A percentile compares a stretch with the other conserved stretches of the same genome.
These are phyloP conservation scores for Pluvialis apricaria DNA, from an alignment of 2,113 vertebrate species.

Conservation along the genomic window DNA sequence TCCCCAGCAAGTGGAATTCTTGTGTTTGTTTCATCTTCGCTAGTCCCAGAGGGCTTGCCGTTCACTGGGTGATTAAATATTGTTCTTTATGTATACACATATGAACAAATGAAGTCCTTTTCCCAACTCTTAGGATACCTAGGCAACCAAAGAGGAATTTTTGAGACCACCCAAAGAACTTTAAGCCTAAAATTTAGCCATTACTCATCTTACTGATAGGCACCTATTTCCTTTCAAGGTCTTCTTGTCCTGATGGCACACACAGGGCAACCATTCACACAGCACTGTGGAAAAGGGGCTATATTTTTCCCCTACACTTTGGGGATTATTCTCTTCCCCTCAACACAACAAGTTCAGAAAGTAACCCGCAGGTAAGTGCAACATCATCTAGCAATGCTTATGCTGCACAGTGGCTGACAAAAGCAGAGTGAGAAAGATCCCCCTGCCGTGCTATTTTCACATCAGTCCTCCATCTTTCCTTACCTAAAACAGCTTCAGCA, in stretches of 20 bases:
- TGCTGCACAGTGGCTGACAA: background rate
- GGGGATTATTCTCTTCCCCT: background rate
- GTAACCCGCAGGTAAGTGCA: background rate
- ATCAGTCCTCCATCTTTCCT: background rate
- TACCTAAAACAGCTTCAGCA: background rate
- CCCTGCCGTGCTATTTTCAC: background rate
- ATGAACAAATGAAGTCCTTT: background rate
- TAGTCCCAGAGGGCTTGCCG: background rate
- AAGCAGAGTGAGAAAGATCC: background rate
- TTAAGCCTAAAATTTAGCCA: background rate
- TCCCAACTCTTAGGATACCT: background rate
- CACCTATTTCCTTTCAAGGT: background rate
- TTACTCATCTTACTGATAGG: background rate
- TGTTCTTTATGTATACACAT: accelerated
- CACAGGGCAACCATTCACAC: background rate
- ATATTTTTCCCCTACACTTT: background rate
- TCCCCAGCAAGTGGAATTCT: background rate
- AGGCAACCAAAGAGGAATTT: background rate
- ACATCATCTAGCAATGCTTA: background rate
- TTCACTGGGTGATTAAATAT: background rate
- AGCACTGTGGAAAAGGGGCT: background rate
- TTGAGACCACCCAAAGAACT: background rate
- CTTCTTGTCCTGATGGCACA: background rate
- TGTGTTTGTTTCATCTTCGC: background rate
- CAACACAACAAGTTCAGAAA: background rate